A percentile compares a stretch with the other conserved stretches of the same genome.
phyloP scores from a whole-genome alignment of 2,888 invertebrate genomes.

The Sthenelais limicola region DNA sequence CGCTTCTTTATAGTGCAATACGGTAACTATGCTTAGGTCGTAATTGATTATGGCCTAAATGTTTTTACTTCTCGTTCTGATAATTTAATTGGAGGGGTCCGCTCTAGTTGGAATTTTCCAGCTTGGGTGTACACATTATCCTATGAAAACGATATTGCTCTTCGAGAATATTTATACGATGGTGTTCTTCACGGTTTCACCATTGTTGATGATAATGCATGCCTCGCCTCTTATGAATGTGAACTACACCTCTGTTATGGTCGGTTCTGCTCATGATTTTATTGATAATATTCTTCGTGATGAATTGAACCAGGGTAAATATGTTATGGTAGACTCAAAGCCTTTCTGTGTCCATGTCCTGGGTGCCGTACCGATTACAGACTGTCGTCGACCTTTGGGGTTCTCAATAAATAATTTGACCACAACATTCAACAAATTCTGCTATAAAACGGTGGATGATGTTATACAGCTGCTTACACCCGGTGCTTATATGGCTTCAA shows the following conservation, averaged over 20 bases:
- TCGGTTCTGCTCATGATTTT: neutral
- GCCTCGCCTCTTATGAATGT: neutral
- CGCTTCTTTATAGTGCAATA: too few relatives aligned
- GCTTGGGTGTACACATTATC: neutral
- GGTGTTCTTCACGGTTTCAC: neutral
- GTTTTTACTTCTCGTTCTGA: too few relatives aligned
- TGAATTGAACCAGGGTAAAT: neutral
- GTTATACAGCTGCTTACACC: too few relatives aligned
- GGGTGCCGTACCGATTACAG: neutral
- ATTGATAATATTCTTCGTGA: neutral
- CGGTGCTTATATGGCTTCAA: too few relatives aligned
- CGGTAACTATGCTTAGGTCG: too few relatives aligned
- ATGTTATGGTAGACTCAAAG: neutral
- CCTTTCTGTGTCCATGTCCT: neutral
- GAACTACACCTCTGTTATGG: neutral
- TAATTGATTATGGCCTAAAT: too few relatives aligned
- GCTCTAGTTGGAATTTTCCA: neutral
- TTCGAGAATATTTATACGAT: neutral
- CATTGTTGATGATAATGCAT: neutral
- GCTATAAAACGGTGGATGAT: too few relatives aligned
- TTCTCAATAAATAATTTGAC: too few relatives aligned
- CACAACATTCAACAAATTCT: too few relatives aligned
- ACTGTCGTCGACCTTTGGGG: too few relatives aligned
- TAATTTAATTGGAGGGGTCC: neutral
- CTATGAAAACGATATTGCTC: neutral